Base-by-base conservation (phyloP, 2,888 invertebrate species). In the Fragum sueziense region DNA sequence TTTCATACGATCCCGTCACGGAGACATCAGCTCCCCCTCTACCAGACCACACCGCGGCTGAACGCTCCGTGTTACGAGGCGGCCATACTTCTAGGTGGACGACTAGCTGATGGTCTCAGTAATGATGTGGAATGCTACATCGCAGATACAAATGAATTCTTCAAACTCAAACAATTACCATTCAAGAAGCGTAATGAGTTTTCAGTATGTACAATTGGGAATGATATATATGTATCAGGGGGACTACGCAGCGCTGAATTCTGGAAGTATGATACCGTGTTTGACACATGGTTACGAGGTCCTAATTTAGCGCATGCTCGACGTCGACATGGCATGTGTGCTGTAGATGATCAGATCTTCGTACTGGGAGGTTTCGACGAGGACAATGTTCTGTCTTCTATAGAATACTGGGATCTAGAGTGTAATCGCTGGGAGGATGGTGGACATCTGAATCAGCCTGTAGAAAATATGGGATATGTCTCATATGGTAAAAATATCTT, bases 401-500 rank as follows among this genome's bases (percentile, higher is more conserved):
- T 91, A 22, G 91, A 91, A 77, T 88, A 84, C 76, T 91, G 91
- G 90, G 87, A 88, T 47, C 79, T 82, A 14, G 88, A 88, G 31
- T 81, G 84, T 0, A 89, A 89, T 75, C 85, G 86, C 34, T 91
- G 91, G 91, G 86, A 86, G 51, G 86, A 88, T 11, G 87, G 85
- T 25, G 89, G 88, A 11, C 78, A 71, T 51, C 84, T 91, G n/a
- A 82, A 84, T 57, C 86, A 86, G 25, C 88, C 90, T 11, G 90
- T 91, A n/a, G 91, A 91, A 79, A 91, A 91, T 76, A 91, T 91
- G 91, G 91, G 91, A 2, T 91, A 86, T 81, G 88, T 88, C 7
- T 86, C 90, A 1, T 88, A 84, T 76, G 88, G 87, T 2, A 89
- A 88, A 67, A 83, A 85, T 70, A 89, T 91, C 52, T 91, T 88